phyloP scores from a whole-genome alignment of 1,140 invertebrate genomes.

The Drosophila ogumai region DNA sequence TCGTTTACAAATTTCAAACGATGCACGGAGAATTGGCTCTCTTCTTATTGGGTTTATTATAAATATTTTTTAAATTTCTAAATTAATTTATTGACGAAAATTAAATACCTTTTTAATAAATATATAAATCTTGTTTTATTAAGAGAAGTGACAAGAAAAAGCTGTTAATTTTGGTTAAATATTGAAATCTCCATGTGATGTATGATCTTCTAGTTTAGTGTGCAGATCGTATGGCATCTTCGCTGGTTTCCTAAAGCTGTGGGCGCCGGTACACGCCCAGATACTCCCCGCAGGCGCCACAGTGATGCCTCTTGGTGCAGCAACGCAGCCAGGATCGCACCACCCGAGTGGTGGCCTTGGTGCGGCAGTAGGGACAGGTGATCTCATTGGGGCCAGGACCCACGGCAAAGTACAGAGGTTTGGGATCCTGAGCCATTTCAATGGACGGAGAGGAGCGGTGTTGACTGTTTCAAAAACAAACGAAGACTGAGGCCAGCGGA shows the following conservation, averaged over 20 bases:
- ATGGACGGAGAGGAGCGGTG: slow-evolving; percentile 18
- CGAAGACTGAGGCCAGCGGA: slow-evolving; percentile 32
- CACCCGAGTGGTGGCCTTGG: slow-evolving; percentile 63
- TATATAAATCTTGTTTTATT: background rate
- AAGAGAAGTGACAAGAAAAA: background rate
- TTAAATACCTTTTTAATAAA: background rate
- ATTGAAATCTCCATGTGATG: slow-evolving; percentile 2
- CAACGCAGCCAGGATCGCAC: slow-evolving; percentile 61
- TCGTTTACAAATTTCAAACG: slow-evolving; percentile 20
- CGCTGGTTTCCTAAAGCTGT: slow-evolving; percentile 50
- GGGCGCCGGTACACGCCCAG: slow-evolving; percentile 76
- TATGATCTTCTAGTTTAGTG: background rate
- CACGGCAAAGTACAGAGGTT: slow-evolving; percentile 78
- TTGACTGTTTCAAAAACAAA: slow-evolving; percentile 36
- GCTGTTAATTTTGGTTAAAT: background rate
- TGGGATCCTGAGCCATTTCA: slow-evolving; percentile 49
- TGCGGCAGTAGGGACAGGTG: slow-evolving; percentile 75
- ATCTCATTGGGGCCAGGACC: slow-evolving; percentile 79
- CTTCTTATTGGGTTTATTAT: background rate
- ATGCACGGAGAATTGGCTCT: background rate
- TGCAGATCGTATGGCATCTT: slow-evolving; percentile 1
- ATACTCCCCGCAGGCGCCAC: slow-evolving; percentile 79
- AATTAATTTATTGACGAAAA: background rate
- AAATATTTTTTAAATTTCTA: background rate
- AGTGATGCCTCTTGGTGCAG: slow-evolving; percentile 73